These are phyloP conservation scores for Sigmodon hispidus DNA, from an alignment of 2,113 vertebrate genomes.

Conservation along the genomic window DNA sequence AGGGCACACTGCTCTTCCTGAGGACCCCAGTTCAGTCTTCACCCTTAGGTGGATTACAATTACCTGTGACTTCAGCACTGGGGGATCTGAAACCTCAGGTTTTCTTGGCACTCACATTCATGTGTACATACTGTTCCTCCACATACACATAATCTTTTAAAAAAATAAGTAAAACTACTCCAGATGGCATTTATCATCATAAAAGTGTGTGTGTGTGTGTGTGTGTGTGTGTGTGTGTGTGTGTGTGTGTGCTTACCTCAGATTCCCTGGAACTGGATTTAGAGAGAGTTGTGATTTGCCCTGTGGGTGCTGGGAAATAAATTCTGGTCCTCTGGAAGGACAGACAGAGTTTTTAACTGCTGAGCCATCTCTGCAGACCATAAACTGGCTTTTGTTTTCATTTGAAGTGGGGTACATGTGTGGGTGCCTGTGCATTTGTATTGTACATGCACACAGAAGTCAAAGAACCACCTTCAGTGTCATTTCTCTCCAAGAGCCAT, in stretches of 20 bases:
- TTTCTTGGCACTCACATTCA: neutral
- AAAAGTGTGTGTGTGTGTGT: neutral
- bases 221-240: neutral
- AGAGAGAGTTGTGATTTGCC: neutral
- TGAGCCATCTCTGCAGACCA: neutral
- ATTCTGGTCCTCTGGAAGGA: neutral
- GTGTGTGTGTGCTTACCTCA: neutral
- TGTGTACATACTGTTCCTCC: neutral
- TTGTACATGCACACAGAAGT: fast-evolving
- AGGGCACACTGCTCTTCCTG: neutral
- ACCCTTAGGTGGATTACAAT: neutral
- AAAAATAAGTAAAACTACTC: neutral
- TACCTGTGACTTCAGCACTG: neutral
- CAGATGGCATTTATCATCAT: neutral
- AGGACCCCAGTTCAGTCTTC: neutral
- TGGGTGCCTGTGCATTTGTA: neutral
- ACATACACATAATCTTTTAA: neutral
- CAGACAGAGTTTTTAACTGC: neutral
- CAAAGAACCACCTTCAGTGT: neutral
- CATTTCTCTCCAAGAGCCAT: neutral
- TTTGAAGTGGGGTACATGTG: neutral
- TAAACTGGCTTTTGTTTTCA: neutral
- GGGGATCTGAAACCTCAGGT: neutral
- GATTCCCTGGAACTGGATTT: neutral
- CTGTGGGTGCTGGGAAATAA: neutral